These are phyloP conservation scores for Enteromius trimaculatus DNA, from an alignment of 2,797 vertebrate species.

Conservation along the genomic window DNA sequence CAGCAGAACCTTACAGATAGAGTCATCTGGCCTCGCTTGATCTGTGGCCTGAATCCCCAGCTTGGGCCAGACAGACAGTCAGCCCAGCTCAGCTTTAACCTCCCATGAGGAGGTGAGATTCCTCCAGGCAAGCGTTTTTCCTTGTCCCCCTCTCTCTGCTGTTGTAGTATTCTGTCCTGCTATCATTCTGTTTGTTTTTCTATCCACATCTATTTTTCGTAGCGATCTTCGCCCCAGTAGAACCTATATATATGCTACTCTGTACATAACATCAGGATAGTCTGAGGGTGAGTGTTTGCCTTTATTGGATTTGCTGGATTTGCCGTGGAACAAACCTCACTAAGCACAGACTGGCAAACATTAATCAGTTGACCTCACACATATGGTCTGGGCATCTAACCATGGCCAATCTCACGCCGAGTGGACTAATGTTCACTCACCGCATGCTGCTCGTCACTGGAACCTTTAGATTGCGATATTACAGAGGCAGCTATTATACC, in stretches of 20 bases:
- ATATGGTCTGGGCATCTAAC: constrained; percentile 45
- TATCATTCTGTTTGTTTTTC: constrained; percentile 14
- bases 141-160: background rate
- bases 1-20: background rate
- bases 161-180: background rate
- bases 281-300: constrained; percentile 11
- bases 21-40: background rate
- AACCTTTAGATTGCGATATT: constrained; percentile 4
- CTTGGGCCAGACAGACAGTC: constrained; percentile 33
- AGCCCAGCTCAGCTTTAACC: constrained; percentile 35
- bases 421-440: constrained; percentile 39
- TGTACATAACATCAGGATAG: background rate
- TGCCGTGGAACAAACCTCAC: constrained; percentile 59
- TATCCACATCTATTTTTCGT: background rate
- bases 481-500: too few species aligned
- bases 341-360: constrained; percentile 48
- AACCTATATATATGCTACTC: background rate
- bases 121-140: constrained; percentile 1
- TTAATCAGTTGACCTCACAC: constrained; percentile 51
- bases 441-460: constrained; percentile 7
- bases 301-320: constrained; percentile 62
- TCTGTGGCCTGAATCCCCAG: constrained; percentile 25
- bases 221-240: background rate
- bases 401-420: constrained; percentile 45
- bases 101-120: constrained; percentile 21